phyloP scores from a whole-genome alignment of 2,113 vertebrate species.

The Cariama cristata region DNA sequence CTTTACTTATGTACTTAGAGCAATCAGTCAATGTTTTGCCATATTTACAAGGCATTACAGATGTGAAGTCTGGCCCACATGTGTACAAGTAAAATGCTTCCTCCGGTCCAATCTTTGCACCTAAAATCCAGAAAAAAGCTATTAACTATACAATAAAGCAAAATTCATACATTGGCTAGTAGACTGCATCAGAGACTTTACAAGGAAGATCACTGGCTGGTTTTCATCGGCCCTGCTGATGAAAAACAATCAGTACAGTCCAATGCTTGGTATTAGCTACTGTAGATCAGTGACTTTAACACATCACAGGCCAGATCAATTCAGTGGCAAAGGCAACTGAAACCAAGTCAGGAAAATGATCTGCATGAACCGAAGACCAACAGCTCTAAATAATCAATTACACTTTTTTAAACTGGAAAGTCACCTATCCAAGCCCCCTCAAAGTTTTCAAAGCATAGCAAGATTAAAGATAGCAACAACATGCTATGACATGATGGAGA shows the following conservation, averaged over 20 bases:
- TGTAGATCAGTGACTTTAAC: neutral
- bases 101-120: conserved; percentile 87
- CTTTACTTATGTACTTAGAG: conserved; percentile 91
- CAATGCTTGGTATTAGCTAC: neutral
- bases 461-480: neutral
- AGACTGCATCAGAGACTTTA: neutral
- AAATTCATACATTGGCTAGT: neutral
- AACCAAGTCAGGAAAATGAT: neutral
- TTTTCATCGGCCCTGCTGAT: neutral
- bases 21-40: conserved; percentile 81
- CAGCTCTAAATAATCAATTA: neutral
- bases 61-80: conserved; percentile 91
- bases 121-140: conserved; percentile 68
- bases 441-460: neutral
- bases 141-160: neutral
- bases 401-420: neutral
- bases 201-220: neutral
- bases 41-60: conserved; percentile 96
- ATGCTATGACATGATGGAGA: neutral
- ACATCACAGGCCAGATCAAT: neutral
- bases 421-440: neutral
- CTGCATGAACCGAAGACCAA: neutral
- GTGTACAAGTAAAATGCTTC: conserved; percentile 93
- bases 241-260: neutral
- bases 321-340: neutral